Evolutionary conservation across 2,113 vertebrate genomes (phyloP).

Genomic region (Nothobranchius furzeri): DNA sequence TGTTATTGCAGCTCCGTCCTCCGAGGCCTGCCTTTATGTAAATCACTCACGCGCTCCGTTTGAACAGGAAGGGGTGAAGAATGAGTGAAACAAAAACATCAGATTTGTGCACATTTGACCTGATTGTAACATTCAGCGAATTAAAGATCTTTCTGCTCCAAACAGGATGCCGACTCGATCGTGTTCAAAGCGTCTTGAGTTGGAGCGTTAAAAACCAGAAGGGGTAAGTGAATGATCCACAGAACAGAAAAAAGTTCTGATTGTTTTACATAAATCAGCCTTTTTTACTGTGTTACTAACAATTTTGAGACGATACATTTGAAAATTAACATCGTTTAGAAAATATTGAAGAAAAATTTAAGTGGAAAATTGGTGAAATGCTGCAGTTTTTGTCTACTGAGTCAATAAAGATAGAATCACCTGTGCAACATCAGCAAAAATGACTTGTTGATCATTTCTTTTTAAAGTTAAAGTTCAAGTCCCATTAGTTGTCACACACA

Average conservation of each 20-base stretch:
- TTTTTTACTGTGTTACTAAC: no score
- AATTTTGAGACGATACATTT: no score
- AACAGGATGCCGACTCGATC: conserved; percentile 20
- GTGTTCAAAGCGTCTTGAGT: conserved; percentile 18
- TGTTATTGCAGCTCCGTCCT: conserved; percentile 71
- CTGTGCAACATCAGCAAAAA: no score
- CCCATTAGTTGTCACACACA: no score
- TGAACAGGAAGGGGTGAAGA: conserved; percentile 17
- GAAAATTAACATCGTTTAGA: no score
- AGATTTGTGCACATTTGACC: conserved; percentile 16
- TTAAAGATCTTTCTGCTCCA: conserved; percentile 52
- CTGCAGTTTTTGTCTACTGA: no score
- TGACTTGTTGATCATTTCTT: no score
- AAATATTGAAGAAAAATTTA: no score
- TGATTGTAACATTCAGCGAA: conserved; percentile 37
- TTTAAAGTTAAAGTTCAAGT: no score
- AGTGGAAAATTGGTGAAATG: no score
- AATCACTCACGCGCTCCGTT: conserved; percentile 57
- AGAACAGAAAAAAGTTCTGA: not conserved
- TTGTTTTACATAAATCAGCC: no score
- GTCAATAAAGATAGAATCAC: no score
- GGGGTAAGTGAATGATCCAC: not conserved
- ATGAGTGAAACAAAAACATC: not conserved
- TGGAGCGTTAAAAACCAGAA: conserved; percentile 9
- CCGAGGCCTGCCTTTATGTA: conserved; percentile 73